Evolutionary conservation across 2,113 vertebrate species (phyloP).

Genomic region (Phylloscopus trochilus): DNA sequence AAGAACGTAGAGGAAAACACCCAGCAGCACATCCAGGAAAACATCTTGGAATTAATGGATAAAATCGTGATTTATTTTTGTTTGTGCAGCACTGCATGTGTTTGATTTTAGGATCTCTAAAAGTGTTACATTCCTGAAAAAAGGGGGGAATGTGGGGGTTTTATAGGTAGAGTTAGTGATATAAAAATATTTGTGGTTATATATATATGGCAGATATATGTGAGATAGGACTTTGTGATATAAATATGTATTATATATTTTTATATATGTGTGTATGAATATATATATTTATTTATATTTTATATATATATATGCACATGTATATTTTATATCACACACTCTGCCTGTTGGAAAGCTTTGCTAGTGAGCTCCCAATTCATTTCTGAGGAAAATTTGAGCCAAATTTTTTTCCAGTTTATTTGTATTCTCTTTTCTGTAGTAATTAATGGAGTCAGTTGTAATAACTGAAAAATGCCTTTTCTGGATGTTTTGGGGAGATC

Average conservation of each 20-base stretch:
- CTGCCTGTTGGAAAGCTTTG: not conserved
- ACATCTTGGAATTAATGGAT: not conserved
- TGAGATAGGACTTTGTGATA: not conserved
- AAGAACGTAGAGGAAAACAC: not conserved
- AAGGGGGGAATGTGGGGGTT: not conserved
- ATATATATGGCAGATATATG: not conserved
- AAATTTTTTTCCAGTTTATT: not conserved
- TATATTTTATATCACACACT: not conserved
- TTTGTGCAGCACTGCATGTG: not conserved
- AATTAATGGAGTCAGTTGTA: not conserved
- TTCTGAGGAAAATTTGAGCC: not conserved
- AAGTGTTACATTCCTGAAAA: not conserved
- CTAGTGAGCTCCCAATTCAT: not conserved
- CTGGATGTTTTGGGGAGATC: rapidly evolving
- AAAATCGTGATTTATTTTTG: not conserved
- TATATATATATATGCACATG: not conserved
- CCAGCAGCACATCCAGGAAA: not conserved
- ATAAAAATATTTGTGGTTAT: not conserved
- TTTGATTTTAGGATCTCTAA: not conserved
- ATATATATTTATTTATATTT: not conserved
- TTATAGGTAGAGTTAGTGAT: not conserved
- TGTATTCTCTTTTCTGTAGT: not conserved
- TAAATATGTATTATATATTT: not conserved
- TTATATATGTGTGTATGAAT: not conserved
- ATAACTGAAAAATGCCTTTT: not conserved